These are phyloP conservation scores for Pogonognathellus flavescens DNA, from an alignment of 1,140 invertebrate genomes.

Conservation along the genomic window DNA sequence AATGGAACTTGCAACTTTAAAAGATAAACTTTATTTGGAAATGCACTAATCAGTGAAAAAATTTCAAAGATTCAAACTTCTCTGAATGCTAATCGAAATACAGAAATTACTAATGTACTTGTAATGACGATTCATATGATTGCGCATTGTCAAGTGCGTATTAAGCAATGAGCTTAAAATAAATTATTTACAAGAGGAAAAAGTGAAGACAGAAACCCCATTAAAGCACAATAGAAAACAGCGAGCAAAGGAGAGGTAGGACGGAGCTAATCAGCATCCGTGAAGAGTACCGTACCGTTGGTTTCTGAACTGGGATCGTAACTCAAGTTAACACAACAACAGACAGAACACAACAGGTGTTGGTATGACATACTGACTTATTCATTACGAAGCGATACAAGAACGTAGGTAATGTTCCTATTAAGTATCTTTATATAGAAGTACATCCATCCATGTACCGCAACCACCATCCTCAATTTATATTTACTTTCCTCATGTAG, in stretches of 20 bases:
- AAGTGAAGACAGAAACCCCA: slow-evolving; percentile 22
- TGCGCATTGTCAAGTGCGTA: no score
- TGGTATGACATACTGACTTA: slow-evolving; percentile 36
- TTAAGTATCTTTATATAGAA: not conserved
- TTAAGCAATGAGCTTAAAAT: not conserved
- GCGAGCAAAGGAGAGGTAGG: not conserved
- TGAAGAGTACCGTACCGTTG: slow-evolving; percentile 2
- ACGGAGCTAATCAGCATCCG: not conserved
- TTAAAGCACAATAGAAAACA: slow-evolving; percentile 9
- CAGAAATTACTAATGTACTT: no score
- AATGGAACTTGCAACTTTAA: no score
- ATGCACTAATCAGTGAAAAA: no score
- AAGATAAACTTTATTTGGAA: no score
- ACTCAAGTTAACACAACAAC: not conserved
- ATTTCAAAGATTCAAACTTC: no score
- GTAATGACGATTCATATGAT: no score
- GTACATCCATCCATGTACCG: not conserved
- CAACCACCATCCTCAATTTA: not conserved
- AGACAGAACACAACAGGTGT: slow-evolving; percentile 30
- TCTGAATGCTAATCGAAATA: no score
- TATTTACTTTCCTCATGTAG: not conserved
- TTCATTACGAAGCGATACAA: not conserved
- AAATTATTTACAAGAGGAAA: slow-evolving; percentile 12
- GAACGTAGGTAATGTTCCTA: not conserved
- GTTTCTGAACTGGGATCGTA: not conserved